Conservation (phyloP, 2,888 invertebrate species). For the Nyleta sp. region DNA sequence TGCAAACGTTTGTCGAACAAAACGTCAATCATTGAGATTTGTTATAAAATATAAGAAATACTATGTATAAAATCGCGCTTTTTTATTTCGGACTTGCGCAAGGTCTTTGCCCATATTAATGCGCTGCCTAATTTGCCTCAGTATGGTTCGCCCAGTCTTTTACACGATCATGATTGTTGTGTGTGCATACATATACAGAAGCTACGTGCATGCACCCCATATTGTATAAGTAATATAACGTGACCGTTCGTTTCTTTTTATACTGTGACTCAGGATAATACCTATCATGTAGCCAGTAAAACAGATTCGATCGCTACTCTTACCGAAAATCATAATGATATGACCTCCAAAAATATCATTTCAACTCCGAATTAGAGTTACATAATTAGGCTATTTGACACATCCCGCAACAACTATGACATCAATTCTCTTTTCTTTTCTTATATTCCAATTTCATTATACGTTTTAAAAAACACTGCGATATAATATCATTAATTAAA, state of each 20-base stretch:
- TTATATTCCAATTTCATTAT: no score
- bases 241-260: constrained; percentile 60
- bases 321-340: constrained; percentile 35
- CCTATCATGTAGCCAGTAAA: constrained; percentile 68
- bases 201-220: constrained; percentile 60
- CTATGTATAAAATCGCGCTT: constrained; percentile 5
- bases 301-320: constrained; percentile 51
- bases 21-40: no score
- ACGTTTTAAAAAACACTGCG: no score
- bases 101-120: constrained; percentile 34
- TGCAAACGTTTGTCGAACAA: no score
- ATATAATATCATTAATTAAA: no score
- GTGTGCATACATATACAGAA: constrained; percentile 46
- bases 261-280: constrained; percentile 76
- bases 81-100: constrained; percentile 24
- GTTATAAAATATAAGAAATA: not conserved
- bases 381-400: not conserved
- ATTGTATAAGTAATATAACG: constrained; percentile 61
- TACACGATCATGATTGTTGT: constrained; percentile 52
- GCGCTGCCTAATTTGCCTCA: constrained; percentile 39
- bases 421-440: no score
- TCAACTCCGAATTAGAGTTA: not conserved
- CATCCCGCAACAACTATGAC: no score
- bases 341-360: constrained; percentile 20
- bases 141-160: constrained; percentile 44